Conservation (phyloP, 1,140 invertebrate genomes). For the Leguminivora glycinivorella region DNA sequence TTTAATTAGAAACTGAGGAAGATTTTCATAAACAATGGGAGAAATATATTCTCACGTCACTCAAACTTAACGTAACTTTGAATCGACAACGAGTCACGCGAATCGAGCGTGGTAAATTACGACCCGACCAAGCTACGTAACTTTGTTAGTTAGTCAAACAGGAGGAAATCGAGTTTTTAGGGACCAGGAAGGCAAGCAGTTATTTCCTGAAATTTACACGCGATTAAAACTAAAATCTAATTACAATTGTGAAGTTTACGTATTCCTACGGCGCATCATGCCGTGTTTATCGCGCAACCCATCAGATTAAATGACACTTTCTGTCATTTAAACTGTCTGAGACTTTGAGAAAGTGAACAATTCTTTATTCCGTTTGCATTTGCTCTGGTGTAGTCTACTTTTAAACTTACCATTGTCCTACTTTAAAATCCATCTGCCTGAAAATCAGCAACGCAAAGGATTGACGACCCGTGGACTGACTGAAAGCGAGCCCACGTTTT, state of each 20-base stretch:
- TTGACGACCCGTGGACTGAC: too few relatives aligned
- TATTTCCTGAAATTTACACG: slow-evolving; percentile 1
- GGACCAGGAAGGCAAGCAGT: background rate
- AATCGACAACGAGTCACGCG: background rate
- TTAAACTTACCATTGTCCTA: too few relatives aligned
- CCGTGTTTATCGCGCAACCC: background rate
- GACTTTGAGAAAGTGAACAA: background rate
- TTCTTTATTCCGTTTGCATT: background rate
- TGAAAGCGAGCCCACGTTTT: too few relatives aligned
- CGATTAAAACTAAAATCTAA: background rate
- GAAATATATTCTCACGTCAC: slow-evolving; percentile 3
- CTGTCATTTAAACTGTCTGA: background rate
- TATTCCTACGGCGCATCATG: background rate
- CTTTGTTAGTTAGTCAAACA: background rate
- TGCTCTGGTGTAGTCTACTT: too few relatives aligned
- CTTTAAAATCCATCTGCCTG: too few relatives aligned
- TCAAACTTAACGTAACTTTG: slow-evolving; percentile 1
- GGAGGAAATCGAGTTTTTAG: background rate
- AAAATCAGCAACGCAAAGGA: too few relatives aligned
- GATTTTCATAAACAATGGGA: slow-evolving; percentile 1
- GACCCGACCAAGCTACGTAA: background rate
- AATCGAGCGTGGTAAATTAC: background rate
- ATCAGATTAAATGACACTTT: background rate
- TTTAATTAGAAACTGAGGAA: slow-evolving; percentile 12
- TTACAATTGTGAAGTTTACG: background rate